These are phyloP conservation scores for Oophaga pumilio DNA, from an alignment of 2,113 vertebrate genomes.

Conservation along the genomic window DNA sequence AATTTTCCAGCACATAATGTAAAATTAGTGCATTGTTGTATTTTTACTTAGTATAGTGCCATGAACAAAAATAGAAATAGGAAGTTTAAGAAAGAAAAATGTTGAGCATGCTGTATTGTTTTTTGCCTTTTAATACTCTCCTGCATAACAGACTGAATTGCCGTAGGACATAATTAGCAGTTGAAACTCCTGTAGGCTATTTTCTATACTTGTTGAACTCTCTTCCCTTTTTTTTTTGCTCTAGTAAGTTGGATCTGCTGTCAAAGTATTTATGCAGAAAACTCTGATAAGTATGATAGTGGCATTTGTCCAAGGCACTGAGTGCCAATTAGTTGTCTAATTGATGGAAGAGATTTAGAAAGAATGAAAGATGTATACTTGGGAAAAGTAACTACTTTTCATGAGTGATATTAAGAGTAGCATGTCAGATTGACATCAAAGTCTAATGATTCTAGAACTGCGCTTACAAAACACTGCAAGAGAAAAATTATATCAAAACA, in stretches of 20 bases:
- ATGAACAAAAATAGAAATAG: conserved; percentile 7
- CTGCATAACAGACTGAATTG: conserved; percentile 32
- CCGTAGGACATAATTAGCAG: conserved; percentile 51
- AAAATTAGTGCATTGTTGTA: background rate
- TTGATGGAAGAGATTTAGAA: conserved; percentile 47
- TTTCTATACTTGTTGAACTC: conserved; percentile 40
- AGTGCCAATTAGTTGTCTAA: conserved; percentile 53
- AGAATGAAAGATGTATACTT: conserved; percentile 15
- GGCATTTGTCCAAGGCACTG: conserved; percentile 43
- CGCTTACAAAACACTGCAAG: background rate
- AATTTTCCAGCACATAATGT: background rate
- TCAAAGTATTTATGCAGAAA: conserved; percentile 35
- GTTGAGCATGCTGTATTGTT: conserved; percentile 39
- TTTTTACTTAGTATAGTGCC: background rate
- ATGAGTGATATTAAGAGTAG: background rate
- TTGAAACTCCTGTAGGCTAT: conserved; percentile 40
- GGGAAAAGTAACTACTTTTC: conserved; percentile 16
- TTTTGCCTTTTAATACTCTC: conserved; percentile 18
- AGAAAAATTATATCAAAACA: background rate
- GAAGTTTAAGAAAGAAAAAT: conserved; percentile 21
- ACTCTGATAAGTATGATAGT: conserved; percentile 42
- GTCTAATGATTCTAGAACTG: background rate
- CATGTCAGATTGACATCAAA: conserved; percentile 26
- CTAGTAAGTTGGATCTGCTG: conserved; percentile 38
- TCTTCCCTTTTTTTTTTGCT: background rate